Evolutionary conservation across 2,113 vertebrate genomes (phyloP), one percentile per base, ranked within the genome.

Genomic region (Phylloscopus trochiloides): DNA sequence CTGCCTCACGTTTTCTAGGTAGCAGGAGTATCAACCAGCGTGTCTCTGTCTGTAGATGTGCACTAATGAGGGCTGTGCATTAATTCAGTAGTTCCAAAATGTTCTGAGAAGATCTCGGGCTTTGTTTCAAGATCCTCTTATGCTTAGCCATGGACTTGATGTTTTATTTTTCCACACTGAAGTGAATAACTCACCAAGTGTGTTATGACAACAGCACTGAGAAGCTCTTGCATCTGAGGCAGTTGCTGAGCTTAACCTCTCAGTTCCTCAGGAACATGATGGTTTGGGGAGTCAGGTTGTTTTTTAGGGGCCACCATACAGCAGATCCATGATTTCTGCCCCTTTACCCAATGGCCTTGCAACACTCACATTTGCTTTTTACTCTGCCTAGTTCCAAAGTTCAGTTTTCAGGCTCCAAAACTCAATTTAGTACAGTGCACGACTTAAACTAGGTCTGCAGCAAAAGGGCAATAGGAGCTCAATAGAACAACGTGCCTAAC

Each of bases 11-110:
- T 67, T 86, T 92, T 84, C 47, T 51, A 50, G 29, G 7, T 36
- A 80, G 42, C 38, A 65, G 28, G 13, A 31, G 20, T 14, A 36
- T 43, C 63, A 73, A 6, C 7, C 17, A 32, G 31, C 0, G 0
- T 22, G 14, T 13, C 18, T 80, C 31, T 59, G 14, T 54, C 50
- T 40, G 40, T 50, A 55, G 22, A 25, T 31, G 36, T 0, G 0
- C 13, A 2, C 13, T 63, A 75, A 51, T 0, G 0, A 92, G 40
- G 32, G 19, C 16, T 31, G 6, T 2, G 2, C 4, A 3, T 73
- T 75, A 40, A 47, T 79, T 45, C 62, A 57, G 17, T 36, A 28
- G 24, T 36, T 57, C 31, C n/a, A 38, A 32, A 66, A 42, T 17
- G 16, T 7, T 6, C 52, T 1, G 6, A 92, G 52, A 63, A 16